These are phyloP conservation scores for Eremophila alpestris DNA, from an alignment of 2,797 vertebrate species.

Conservation along the genomic window DNA sequence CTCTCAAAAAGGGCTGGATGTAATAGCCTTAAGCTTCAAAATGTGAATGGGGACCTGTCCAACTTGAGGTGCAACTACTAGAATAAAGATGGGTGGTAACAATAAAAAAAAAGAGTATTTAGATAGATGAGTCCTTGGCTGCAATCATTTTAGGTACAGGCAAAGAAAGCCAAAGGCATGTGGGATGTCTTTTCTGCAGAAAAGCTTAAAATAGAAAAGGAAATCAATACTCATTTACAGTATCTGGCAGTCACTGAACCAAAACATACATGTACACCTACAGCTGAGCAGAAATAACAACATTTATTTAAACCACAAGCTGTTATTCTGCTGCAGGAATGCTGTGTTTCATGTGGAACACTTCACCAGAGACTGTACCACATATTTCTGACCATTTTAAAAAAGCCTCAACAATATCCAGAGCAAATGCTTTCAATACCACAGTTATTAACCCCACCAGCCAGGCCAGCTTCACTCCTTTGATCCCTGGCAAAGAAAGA, in stretches of 20 bases:
- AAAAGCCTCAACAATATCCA: not conserved
- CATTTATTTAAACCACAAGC: slow-evolving; percentile 68
- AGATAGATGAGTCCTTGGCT: not conserved
- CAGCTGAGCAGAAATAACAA: slow-evolving; percentile 70
- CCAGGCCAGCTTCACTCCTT: not conserved
- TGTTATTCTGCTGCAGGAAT: slow-evolving; percentile 64
- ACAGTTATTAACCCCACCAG: not conserved
- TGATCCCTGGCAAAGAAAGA: rapidly evolving
- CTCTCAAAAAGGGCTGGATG: not conserved
- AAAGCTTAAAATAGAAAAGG: slow-evolving; percentile 58
- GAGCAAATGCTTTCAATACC: not conserved
- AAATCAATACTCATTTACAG: slow-evolving; percentile 55
- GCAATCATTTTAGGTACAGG: not conserved
- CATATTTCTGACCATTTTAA: not conserved
- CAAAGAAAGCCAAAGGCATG: slow-evolving; percentile 4
- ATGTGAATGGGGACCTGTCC: not conserved
- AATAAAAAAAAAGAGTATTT: not conserved
- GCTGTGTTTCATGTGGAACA: slow-evolving; percentile 39
- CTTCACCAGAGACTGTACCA: not conserved
- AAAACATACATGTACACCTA: slow-evolving; percentile 63
- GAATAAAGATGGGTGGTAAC: not conserved
- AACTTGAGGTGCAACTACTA: not conserved
- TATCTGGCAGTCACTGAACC: slow-evolving; percentile 59
- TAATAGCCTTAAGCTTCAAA: not conserved
- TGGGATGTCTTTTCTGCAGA: slow-evolving; percentile 48